These are phyloP conservation scores for Allolobophora icterica DNA, from an alignment of 2,888 invertebrate genomes.

Conservation along the genomic window DNA sequence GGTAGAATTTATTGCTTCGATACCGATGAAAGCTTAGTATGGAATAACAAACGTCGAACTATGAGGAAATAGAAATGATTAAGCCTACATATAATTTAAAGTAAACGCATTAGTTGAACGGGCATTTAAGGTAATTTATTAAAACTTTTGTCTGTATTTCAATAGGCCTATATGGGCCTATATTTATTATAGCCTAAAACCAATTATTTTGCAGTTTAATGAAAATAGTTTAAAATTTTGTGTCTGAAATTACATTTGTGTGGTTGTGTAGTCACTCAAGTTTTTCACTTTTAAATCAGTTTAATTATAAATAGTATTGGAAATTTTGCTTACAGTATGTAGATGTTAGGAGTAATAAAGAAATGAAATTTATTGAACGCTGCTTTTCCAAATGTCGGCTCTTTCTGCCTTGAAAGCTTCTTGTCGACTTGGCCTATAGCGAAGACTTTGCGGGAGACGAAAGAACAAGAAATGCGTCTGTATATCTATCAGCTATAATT, in stretches of 20 bases:
- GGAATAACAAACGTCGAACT: not conserved
- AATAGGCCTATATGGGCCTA: too few species aligned
- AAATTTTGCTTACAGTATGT: not conserved
- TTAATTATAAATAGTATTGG: not conserved
- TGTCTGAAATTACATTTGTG: too few species aligned
- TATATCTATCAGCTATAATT: too few species aligned
- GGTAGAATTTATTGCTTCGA: not conserved
- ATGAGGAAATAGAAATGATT: not conserved
- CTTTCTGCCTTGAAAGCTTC: too few species aligned
- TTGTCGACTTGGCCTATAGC: too few species aligned
- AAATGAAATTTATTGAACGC: too few species aligned
- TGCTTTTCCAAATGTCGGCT: too few species aligned
- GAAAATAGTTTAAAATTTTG: too few species aligned
- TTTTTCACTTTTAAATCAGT: not conserved
- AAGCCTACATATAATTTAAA: too few species aligned
- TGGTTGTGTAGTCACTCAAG: not conserved
- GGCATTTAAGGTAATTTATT: not conserved
- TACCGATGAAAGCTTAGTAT: not conserved
- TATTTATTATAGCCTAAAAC: not conserved
- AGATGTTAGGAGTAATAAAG: not conserved
- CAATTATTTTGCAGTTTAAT: too few species aligned
- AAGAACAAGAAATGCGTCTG: too few species aligned
- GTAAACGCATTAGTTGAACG: not conserved
- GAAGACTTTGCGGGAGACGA: too few species aligned
- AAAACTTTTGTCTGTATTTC: not conserved